Conservation (phyloP, 2,113 vertebrate genomes). For the Syngnathus floridae region DNA sequence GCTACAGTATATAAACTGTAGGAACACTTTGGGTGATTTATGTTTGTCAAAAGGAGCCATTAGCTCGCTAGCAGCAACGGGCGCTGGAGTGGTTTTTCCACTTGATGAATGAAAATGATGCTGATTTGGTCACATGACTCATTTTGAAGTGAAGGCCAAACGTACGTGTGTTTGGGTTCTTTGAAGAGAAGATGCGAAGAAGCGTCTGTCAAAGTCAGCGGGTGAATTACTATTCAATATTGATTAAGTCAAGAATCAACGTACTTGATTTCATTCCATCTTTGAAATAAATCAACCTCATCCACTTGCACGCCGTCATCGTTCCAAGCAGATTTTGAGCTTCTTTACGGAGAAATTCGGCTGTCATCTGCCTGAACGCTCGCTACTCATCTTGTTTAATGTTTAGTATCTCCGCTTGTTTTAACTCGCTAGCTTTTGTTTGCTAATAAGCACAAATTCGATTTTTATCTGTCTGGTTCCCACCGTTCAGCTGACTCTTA, state of each 20-base stretch:
- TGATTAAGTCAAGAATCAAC: slow-evolving; percentile 34
- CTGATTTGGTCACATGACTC: too few relatives aligned
- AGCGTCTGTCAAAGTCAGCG: slow-evolving; percentile 15
- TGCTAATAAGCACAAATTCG: slow-evolving; percentile 4
- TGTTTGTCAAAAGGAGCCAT: slow-evolving; percentile 43
- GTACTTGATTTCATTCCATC: slow-evolving; percentile 16
- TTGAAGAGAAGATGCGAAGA: slow-evolving; percentile 11
- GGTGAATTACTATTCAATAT: slow-evolving; percentile 35
- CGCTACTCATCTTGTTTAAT: slow-evolving; percentile 11
- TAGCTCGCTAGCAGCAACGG: slow-evolving; percentile 40
- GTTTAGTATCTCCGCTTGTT: slow-evolving; percentile 6
- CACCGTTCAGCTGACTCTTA: slow-evolving; percentile 6
- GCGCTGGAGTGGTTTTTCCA: slow-evolving; percentile 42
- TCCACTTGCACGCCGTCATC: slow-evolving; percentile 17
- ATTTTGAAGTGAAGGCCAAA: not conserved
- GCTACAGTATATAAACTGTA: slow-evolving; percentile 38
- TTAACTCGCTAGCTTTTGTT: slow-evolving; percentile 12
- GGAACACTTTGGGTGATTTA: slow-evolving; percentile 52
- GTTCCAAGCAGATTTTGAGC: slow-evolving; percentile 53
- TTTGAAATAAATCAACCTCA: slow-evolving; percentile 32
- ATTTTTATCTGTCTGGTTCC: slow-evolving; percentile 8
- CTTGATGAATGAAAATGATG: slow-evolving; percentile 52
- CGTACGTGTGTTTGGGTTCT: not conserved
- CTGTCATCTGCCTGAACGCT: slow-evolving; percentile 32
- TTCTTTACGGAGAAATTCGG: slow-evolving; percentile 28